phyloP scores from a whole-genome alignment of 2,888 invertebrate species.

The Cheilosia grossa region DNA sequence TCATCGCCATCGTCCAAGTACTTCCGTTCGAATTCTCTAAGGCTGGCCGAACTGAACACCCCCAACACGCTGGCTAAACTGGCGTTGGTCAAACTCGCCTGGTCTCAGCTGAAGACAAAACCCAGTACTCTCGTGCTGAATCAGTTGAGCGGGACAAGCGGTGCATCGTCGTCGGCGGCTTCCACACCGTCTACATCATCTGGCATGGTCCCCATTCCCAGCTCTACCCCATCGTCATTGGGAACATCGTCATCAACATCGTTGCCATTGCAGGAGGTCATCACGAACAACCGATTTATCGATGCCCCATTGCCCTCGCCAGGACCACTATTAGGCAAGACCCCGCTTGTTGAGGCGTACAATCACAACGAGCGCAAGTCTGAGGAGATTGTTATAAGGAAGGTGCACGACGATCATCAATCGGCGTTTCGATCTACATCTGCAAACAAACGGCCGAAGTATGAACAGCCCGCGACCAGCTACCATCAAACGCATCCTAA shows the following conservation, averaged over 20 bases:
- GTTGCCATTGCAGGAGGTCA: conserved; percentile 44
- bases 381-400: conserved; percentile 81
- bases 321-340: conserved; percentile 92
- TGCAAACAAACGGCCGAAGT: conserved; percentile 49
- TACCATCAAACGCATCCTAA: conserved; percentile 28
- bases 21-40: conserved; percentile 86
- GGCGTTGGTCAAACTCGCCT: conserved; percentile 82
- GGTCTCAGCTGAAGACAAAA: conserved; percentile 83
- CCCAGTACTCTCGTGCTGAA: conserved; percentile 86
- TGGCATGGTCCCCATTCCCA: conserved; percentile 39
- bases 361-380: conserved; percentile 79
- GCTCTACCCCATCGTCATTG: conserved; percentile 21
- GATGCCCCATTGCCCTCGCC: conserved; percentile 90
- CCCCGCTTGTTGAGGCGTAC: conserved; percentile 89
- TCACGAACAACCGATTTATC: conserved; percentile 82
- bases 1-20: conserved; percentile 83
- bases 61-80: conserved; percentile 82
- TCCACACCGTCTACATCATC: conserved; percentile 28
- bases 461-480: conserved; percentile 55
- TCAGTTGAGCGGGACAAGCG: conserved; percentile 78
- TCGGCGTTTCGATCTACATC: conserved; percentile 54
- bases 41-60: conserved; percentile 85
- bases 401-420: conserved; percentile 82
- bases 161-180: conserved; percentile 33
- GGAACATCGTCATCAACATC: conserved; percentile 30